Evolutionary conservation across 2,113 vertebrate species (phyloP), one percentile per base, ranked within the genome.

Genomic region (Eubucco bourcierii): DNA sequence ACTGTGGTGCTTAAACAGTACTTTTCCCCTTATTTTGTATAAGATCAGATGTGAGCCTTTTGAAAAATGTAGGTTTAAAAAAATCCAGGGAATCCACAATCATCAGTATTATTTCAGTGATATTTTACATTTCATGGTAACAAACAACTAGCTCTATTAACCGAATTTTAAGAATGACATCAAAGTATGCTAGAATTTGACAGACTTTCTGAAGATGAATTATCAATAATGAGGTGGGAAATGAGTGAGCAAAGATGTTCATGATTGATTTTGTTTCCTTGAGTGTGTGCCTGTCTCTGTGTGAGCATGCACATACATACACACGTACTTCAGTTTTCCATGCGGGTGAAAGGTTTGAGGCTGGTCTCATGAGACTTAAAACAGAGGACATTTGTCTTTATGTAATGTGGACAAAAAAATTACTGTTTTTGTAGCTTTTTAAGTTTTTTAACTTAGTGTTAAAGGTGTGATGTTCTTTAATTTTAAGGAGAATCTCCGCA

Each of bases 401-500:
- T 20, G 6, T 28, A 27, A 61, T 12, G 21, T 44, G 25, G 25
- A 31, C 15, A 77, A 18, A 67, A 58, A 58, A 72, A 41, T 55
- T 9, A 64, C 7, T 7, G 11, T 33, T 82, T 47, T 73, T 67
- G 29, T 34, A 28, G 3, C 20, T 86, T 81, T 81, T 80, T 10
- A 31, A 87, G 33, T 6, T 41, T 89, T 82, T 68, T 27, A 56
- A 9, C 46, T 60, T 52, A 11, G 15, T 79, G 41, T 81, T 89
- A 87, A 56, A 56, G 55, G 15, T 56, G 8, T 56, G 55, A 9
- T 52, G 23, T 52, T 93, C 92, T 90, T 83, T 84, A 34, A 75
- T 80, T 97, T 96, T 70, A 95, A 99, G 99, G 97, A 98, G 99
- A 81, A 97, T 99, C 10, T 99, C 99, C 73, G 99, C 99, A 19